A percentile compares a stretch with the other conserved stretches of the same genome.
These are phyloP conservation scores for Acromyrmex heyeri DNA, from an alignment of 1,140 invertebrate genomes.

Conservation along the genomic window DNA sequence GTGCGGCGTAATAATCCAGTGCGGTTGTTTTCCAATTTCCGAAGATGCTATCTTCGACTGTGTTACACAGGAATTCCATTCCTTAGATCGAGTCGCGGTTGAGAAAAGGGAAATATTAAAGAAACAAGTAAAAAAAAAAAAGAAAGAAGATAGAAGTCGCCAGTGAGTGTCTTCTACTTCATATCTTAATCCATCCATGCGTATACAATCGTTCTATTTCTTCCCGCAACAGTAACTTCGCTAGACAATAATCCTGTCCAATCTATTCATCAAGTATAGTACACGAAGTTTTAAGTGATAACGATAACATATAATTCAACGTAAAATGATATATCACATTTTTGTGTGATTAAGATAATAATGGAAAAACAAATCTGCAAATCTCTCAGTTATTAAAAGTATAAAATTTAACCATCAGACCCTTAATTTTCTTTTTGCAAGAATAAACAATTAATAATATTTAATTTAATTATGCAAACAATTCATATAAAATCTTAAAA, in stretches of 20 bases:
- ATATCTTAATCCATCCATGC: conserved; percentile 53
- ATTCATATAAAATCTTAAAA: neutral
- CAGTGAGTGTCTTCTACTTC: conserved; percentile 17
- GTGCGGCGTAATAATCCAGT: conserved; percentile 1
- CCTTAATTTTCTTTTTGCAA: neutral
- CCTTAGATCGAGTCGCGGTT: conserved; percentile 22
- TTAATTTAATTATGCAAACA: no score
- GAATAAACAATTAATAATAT: no score
- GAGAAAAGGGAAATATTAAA: conserved; percentile 18
- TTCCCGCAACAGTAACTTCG: conserved; percentile 34
- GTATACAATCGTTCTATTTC: conserved; percentile 36
- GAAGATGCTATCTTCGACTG: conserved; percentile 50
- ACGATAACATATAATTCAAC: neutral
- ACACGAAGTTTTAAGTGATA: neutral
- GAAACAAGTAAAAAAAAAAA: neutral
- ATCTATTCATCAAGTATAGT: conserved; percentile 28
- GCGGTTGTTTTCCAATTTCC: conserved; percentile 55
- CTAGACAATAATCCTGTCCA: conserved; percentile 2
- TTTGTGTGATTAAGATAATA: neutral
- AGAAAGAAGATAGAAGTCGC: conserved; percentile 2
- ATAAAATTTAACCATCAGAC: neutral
- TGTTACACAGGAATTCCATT: conserved; percentile 29
- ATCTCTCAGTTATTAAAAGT: neutral
- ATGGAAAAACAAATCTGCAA: neutral
- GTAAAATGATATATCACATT: neutral